Conservation (phyloP, 64 coral and sea anemone species). For the Pocillopora damicornis region DNA sequence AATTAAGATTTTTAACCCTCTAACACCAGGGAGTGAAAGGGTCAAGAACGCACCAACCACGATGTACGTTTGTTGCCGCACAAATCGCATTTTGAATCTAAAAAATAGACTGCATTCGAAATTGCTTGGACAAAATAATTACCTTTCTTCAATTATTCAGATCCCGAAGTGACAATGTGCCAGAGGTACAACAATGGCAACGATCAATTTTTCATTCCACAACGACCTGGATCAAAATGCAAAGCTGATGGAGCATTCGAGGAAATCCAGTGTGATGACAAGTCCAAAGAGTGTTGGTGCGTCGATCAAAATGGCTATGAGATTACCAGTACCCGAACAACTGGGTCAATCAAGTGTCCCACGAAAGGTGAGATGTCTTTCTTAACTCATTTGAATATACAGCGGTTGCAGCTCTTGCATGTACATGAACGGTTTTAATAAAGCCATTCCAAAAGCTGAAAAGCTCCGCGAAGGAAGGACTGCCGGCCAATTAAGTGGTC, state of each 20-base stretch:
- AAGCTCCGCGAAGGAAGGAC: too few relatives aligned
- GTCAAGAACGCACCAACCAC: too few relatives aligned
- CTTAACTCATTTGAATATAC: too few relatives aligned
- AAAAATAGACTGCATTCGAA: neutral
- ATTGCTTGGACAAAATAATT: too few relatives aligned
- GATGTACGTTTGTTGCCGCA: too few relatives aligned
- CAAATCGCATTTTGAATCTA: too few relatives aligned
- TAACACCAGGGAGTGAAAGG: too few relatives aligned
- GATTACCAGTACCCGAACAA: constrained; percentile 29
- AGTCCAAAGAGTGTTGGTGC: constrained; percentile 56
- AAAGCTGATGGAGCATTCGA: constrained; percentile 58
- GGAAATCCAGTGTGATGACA: constrained; percentile 65
- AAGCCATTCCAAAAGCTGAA: neutral
- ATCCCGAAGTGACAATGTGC: constrained; percentile 40
- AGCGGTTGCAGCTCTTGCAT: too few relatives aligned
- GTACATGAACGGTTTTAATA: too few relatives aligned
- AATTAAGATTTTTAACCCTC: too few relatives aligned
- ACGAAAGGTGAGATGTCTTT: constrained; percentile 8
- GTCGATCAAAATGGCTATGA: constrained; percentile 58
- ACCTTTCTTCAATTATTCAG: neutral
- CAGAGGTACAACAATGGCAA: constrained; percentile 59
- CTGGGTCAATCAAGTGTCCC: constrained; percentile 36
- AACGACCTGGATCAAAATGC: constrained; percentile 57
- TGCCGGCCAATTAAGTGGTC: too few relatives aligned
- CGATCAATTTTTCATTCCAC: constrained; percentile 23